These are phyloP conservation scores for Euproctis similis DNA, from an alignment of 2,888 invertebrate species.

Conservation along the genomic window DNA sequence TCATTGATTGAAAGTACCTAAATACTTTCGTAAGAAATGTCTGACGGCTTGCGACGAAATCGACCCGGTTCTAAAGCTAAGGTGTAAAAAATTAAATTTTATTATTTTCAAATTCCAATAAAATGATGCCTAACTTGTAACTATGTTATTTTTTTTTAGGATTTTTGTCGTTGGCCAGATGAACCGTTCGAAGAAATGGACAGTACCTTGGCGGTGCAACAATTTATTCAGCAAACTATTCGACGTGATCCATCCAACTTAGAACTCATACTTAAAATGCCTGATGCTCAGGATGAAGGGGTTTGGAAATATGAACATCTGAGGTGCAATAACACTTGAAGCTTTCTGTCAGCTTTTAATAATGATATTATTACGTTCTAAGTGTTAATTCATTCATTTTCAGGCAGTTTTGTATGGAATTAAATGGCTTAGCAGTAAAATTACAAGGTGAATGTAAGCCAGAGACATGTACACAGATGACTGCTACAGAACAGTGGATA, in stretches of 20 bases:
- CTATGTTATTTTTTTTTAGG: conserved; percentile 68
- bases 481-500: conserved; percentile 99
- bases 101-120: background rate
- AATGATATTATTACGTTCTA: too few relatives aligned
- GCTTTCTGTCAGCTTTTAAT: too few relatives aligned
- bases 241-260: conserved; percentile 94
- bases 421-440: conserved; percentile 98
- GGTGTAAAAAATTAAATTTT: conserved; percentile 58
- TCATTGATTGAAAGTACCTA: too few relatives aligned
- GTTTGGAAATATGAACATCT: conserved; percentile 99
- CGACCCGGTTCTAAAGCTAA: conserved; percentile 93
- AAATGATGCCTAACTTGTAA: background rate
- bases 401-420: conserved; percentile 99
- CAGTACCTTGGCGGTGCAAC: conserved; percentile 98
- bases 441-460: conserved; percentile 97
- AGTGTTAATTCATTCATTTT: conserved; percentile 30
- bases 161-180: conserved; percentile 98
- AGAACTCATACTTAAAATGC: conserved; percentile 95
- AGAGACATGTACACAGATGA: conserved; percentile 99
- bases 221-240: conserved; percentile 98
- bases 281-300: conserved; percentile 97
- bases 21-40: too few relatives aligned
- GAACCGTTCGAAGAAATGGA: conserved; percentile 99
- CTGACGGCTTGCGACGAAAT: conserved; percentile 90
- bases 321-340: too few relatives aligned